Evolutionary conservation across 2,113 vertebrate species (phyloP).

Genomic region (Hyperopisus bebe): DNA sequence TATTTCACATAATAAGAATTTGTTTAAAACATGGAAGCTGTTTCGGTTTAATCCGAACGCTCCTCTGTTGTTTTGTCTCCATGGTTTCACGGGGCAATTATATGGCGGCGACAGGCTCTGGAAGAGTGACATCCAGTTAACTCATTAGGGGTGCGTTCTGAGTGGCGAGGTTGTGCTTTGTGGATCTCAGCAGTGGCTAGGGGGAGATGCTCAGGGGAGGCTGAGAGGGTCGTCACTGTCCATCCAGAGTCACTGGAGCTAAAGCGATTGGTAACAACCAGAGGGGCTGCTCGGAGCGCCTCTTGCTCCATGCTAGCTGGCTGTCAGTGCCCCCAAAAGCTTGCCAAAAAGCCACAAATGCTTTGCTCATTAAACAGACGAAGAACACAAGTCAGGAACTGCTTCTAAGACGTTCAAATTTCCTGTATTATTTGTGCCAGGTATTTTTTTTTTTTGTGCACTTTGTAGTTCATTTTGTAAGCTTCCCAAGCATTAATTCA

Average conservation of each 20-base stretch:
- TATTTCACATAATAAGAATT: constrained; percentile 2
- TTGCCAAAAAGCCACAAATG: not conserved
- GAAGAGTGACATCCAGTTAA: constrained; percentile 8
- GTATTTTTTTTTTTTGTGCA: not conserved
- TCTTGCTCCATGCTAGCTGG: not conserved
- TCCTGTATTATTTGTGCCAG: not conserved
- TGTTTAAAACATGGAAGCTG: not conserved
- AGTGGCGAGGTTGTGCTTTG: not conserved
- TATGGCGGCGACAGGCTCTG: not conserved
- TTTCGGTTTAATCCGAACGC: not conserved
- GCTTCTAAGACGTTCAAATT: not conserved
- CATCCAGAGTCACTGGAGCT: not conserved
- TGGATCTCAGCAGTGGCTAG: not conserved
- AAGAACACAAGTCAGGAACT: not conserved
- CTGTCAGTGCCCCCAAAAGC: not conserved
- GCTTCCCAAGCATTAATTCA: not conserved
- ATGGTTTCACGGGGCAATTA: constrained; percentile 10
- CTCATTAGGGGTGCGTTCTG: not conserved
- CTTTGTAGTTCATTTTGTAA: not conserved
- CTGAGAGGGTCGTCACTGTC: not conserved
- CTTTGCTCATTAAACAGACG: not conserved
- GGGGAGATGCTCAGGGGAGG: not conserved
- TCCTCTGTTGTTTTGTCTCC: constrained; percentile 2
- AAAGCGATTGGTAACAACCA: not conserved
- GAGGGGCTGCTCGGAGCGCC: not conserved